Conservation (phyloP, 2,797 vertebrate genomes). For the Lepus oiostolus region DNA sequence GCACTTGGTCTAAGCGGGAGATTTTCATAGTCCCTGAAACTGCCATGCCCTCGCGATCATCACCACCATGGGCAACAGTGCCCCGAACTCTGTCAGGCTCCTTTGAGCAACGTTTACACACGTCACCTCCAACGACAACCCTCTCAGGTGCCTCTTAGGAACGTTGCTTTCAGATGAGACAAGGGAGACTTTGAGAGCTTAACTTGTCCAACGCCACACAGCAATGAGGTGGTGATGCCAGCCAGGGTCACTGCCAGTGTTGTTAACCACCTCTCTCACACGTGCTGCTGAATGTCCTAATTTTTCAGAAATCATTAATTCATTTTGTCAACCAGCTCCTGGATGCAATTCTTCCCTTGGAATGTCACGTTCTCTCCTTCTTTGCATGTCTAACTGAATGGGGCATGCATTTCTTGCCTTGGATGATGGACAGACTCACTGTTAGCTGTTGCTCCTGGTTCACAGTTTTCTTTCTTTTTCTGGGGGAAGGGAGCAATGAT, state of each 20-base stretch:
- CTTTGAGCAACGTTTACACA: not conserved
- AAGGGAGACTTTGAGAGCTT: not conserved
- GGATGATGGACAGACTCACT: not conserved
- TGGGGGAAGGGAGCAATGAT: not conserved
- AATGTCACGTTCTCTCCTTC: not conserved
- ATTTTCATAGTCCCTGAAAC: not conserved
- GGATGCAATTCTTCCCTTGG: not conserved
- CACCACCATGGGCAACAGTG: accelerated
- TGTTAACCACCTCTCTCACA: not conserved
- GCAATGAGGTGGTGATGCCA: not conserved
- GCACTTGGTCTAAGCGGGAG: not conserved
- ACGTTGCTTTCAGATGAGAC: not conserved
- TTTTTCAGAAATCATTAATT: not conserved
- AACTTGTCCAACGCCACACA: not conserved
- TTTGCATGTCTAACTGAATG: not conserved
- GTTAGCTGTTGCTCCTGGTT: accelerated
- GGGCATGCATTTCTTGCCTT: not conserved
- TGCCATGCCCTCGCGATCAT: not conserved
- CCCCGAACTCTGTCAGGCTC: not conserved
- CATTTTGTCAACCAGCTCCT: not conserved
- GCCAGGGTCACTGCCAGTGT: not conserved
- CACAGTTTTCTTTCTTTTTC: not conserved
- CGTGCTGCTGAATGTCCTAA: accelerated
- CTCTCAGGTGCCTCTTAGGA: not conserved
- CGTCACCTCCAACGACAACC: not conserved